A percentile compares a stretch with the other conserved stretches of the same genome.
phyloP scores from a whole-genome alignment of 2,888 invertebrate species.

The Dendrolimus houi region DNA sequence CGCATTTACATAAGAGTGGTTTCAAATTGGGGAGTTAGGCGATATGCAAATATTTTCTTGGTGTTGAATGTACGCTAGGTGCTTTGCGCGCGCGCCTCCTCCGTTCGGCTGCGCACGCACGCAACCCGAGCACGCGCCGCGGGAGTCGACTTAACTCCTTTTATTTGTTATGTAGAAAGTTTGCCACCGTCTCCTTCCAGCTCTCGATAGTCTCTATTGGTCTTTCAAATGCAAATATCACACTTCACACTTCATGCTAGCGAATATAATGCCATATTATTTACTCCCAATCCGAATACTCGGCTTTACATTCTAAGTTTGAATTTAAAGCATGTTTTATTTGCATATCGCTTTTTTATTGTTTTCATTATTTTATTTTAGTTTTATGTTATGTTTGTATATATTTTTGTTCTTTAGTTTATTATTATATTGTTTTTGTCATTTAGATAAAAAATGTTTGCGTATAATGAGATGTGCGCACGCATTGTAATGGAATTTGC shows the following conservation, averaged over 20 bases:
- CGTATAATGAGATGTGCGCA: constrained; percentile 34
- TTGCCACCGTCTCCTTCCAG: constrained; percentile 37
- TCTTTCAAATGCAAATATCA: constrained; percentile 65
- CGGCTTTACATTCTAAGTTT: constrained; percentile 22
- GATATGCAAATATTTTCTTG: constrained; percentile 74
- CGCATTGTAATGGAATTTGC: constrained; percentile 55
- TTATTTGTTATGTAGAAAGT: constrained; percentile 52
- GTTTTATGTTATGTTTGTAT: constrained; percentile 71
- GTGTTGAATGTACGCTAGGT: constrained; percentile 47
- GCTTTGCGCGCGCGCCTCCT: constrained; percentile 32
- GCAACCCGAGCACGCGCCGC: constrained; percentile 56
- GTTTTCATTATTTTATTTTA: constrained; percentile 37
- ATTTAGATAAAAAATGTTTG: constrained; percentile 46
- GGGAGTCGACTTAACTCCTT: constrained; percentile 44
- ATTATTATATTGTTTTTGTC: constrained; percentile 54
- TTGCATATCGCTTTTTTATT: constrained; percentile 68
- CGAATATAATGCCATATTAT: constrained; percentile 36
- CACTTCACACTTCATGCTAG: constrained; percentile 28
- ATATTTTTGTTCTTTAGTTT: constrained; percentile 70
- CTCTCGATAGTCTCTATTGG: constrained; percentile 46
- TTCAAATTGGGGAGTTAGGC: constrained; percentile 64
- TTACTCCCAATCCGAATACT: constrained; percentile 23
- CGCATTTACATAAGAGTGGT: constrained; percentile 66
- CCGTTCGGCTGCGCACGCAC: constrained; percentile 17
- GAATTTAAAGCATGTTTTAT: constrained; percentile 37